Base-by-base conservation (phyloP, 2,888 invertebrate species). In the Caenorhabditis zanzibari region DNA sequence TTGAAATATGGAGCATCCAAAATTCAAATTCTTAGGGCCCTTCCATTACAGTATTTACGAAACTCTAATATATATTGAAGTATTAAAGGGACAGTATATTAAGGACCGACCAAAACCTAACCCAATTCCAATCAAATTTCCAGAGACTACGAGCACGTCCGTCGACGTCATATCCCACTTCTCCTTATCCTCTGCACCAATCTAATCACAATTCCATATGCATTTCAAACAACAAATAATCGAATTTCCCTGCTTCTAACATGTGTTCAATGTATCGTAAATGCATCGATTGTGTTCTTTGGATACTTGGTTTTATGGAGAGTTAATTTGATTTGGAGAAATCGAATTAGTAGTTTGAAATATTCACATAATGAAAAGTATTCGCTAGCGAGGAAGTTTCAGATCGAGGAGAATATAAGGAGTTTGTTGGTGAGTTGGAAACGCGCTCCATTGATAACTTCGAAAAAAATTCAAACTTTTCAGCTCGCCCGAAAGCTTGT, bases 141-240 rank as follows among this genome's bases (percentile, higher is more conserved):
- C 73, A 74, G 73, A 64, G 73, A 68, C 49, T 66, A 76, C 68
- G 68, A 69, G 44, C 28, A 56, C n/a, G 76, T 76, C 2, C 35
- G 24, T 14, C 73, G 73, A 26, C 73, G 73, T 73, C 73, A 73
- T 52, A 73, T 73, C n/a, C 61, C 73, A n/a, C 2, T 73, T 14
- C 14, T 38, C 7, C 63, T 73, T 2, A 73, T 73, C 0, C 16
- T 52, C 12, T 2, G 19, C 19, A 61, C 61, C 2, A 73, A 73
- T 52, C 16, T 24, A 2, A 73, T 73, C 22, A 41, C 73, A 22
- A 22, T 73, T 61, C 73, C 73, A 9, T 73, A 73, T 28, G 72
- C 58, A 49, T 32, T 47, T 61, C 14, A 66, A 52, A 52, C 66
- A 10, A 28, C 32, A 12, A 76, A 35, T 38, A 68, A 76, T 59